Evolutionary conservation across 2,113 vertebrate genomes (phyloP), one percentile per base, ranked within the genome.

Genomic region (Campylomormyrus numenius): DNA sequence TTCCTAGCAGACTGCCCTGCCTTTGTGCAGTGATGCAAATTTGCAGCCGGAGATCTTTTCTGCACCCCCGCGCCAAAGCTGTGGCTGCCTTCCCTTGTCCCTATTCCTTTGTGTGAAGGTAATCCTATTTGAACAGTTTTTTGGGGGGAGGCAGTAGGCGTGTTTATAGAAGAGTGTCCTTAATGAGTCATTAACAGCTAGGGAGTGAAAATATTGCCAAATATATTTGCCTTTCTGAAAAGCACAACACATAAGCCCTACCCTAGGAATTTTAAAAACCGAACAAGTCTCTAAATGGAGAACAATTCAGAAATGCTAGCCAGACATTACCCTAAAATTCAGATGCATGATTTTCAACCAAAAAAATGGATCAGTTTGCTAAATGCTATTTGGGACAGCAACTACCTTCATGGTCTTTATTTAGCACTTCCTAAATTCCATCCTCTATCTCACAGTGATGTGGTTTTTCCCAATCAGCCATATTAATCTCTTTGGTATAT

Each of bases 111-210:
- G 49, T 89, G 49, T 56, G 49, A 84, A 35, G 15, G 31, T 84
- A 89, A 89, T 89, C 74, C 88, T 53, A 56, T 84, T 84, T 83
- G 15, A 52, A 31, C n/a, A 31, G 84, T 49, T 86, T 80, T 89
- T 56, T 52, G 19, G 70, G 27, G 10, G 88, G 45, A 45, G 27
- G n/a, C 6, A n/a, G 45, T 62, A 5, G 62, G 58, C 19, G 62
- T 87, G 86, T 52, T 48, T 50, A 48, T 49, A 27, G 84, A 50
- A 86, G 84, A 86, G 46, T 13, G 45, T 86, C 46, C 48, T 86
- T 86, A 86, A 86, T 86, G 84, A 86, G 42, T 50, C 48, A 27
- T 86, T 86, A 86, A 86, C 45, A n/a, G 84, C 84, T 86, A 49
- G 24, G 84, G 6, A 50, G n/a, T 48, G 48, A 49, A 86, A 86